These are phyloP conservation scores for Rhinoraja longicauda DNA, from an alignment of 2,797 vertebrate species.

Conservation along the genomic window DNA sequence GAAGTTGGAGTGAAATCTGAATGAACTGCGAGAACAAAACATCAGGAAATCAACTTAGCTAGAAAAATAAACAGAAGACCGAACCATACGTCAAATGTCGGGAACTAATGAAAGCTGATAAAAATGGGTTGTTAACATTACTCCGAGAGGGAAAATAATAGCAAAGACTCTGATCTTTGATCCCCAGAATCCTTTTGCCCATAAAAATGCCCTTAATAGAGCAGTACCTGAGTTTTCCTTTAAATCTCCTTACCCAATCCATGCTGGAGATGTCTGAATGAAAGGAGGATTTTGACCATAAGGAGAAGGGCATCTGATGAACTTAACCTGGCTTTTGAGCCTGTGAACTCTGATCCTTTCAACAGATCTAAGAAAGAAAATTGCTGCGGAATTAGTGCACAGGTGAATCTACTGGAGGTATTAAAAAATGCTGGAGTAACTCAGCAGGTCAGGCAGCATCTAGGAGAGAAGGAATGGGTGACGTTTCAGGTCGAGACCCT, in stretches of 20 bases:
- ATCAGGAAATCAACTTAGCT: not conserved
- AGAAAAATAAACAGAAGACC: not conserved
- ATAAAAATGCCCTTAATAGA: not conserved
- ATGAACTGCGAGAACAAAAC: not conserved
- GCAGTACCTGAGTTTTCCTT: not conserved
- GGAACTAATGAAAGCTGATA: not conserved
- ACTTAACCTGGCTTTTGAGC: not conserved
- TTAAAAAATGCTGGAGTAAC: too few relatives aligned
- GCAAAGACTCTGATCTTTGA: not conserved
- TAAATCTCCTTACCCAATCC: not conserved
- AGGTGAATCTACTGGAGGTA: not conserved
- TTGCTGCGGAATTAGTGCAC: not conserved
- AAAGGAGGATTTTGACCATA: not conserved
- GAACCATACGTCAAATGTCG: not conserved
- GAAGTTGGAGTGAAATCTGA: not conserved
- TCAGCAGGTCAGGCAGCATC: too few relatives aligned
- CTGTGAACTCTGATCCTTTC: not conserved
- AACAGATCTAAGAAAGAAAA: not conserved
- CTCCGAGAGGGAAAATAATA: not conserved
- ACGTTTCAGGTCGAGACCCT: too few relatives aligned
- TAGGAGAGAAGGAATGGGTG: too few relatives aligned
- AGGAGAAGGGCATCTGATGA: not conserved
- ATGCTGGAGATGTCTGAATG: not conserved
- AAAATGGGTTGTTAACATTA: not conserved
- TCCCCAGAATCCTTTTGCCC: not conserved